These are phyloP conservation scores for Microplitis mediator DNA, from an alignment of 1,140 invertebrate genomes.

Conservation along the genomic window DNA sequence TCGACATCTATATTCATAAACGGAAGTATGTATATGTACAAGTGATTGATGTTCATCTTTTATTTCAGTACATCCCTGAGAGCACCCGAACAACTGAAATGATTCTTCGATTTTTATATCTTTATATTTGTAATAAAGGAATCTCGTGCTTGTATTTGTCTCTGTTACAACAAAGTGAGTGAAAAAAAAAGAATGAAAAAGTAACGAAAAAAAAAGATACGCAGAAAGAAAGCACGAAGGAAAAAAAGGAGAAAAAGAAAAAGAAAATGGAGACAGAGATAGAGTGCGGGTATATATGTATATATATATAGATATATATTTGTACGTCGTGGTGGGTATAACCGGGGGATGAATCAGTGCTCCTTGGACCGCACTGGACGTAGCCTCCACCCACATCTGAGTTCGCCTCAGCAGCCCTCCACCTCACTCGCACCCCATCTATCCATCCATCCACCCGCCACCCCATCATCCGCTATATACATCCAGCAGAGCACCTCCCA, in stretches of 20 bases:
- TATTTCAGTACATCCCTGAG: too few relatives aligned
- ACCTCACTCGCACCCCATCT: constrained; percentile 16
- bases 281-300: not conserved
- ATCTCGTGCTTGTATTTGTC: too few relatives aligned
- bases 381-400: constrained; percentile 30
- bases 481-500: constrained; percentile 10
- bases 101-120: too few relatives aligned
- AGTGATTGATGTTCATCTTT: too few relatives aligned
- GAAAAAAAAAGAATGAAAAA: constrained; percentile 21
- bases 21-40: too few relatives aligned
- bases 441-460: not conserved
- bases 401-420: constrained; percentile 12
- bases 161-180: constrained; percentile 22
- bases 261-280: not conserved
- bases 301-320: not conserved
- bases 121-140: too few relatives aligned
- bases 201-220: not conserved
- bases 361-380: constrained; percentile 57
- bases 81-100: too few relatives aligned
- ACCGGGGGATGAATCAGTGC: constrained; percentile 61
- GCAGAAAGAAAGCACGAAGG: too few relatives aligned
- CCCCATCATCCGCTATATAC: constrained; percentile 12
- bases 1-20: not conserved
- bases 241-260: not conserved
- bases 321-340: constrained; percentile 40